phyloP scores from a whole-genome alignment of 2,113 vertebrate species.

The Thalassarche chlororhynchos region DNA sequence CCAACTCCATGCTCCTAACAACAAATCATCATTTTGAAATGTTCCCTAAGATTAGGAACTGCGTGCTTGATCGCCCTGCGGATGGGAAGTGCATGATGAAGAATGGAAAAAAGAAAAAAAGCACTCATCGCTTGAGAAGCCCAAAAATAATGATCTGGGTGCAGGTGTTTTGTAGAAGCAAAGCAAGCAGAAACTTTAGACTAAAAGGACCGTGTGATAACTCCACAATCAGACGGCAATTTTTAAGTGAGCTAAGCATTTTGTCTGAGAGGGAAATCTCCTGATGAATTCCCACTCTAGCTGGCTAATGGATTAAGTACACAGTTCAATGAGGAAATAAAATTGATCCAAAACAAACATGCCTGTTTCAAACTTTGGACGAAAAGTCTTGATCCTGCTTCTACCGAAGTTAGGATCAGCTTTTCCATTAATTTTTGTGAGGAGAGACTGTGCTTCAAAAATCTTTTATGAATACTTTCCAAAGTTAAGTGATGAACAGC shows the following conservation, averaged over 20 bases:
- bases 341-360: neutral
- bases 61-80: neutral
- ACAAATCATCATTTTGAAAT: neutral
- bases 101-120: neutral
- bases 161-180: neutral
- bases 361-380: neutral
- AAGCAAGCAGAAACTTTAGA: neutral
- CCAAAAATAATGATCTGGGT: neutral
- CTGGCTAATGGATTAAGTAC: neutral
- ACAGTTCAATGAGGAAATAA: neutral
- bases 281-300: neutral
- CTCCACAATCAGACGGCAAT: neutral
- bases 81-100: neutral
- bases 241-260: neutral
- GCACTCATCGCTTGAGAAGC: neutral
- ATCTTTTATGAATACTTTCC: neutral
- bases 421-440: neutral
- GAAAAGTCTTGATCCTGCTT: neutral
- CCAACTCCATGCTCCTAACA: neutral
- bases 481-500: neutral
- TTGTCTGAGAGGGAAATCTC: neutral
- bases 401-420: neutral
- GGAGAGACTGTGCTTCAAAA: neutral
- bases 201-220: neutral
- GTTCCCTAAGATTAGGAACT: neutral